Evolutionary conservation across 1,140 invertebrate species (phyloP).

Genomic region (Penaeus vannamei): DNA sequence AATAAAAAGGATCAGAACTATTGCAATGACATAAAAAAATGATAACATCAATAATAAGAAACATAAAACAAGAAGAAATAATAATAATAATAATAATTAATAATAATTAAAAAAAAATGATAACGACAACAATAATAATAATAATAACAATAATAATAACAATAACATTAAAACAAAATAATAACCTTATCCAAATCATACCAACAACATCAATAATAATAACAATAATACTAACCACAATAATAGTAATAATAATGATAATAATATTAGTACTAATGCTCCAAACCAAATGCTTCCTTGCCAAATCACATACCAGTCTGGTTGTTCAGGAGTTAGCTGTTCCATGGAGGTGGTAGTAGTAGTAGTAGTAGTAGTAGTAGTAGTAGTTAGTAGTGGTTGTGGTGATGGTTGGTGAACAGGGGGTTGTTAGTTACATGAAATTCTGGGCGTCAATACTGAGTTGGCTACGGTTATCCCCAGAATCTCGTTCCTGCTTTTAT

Average conservation of each 20-base stretch:
- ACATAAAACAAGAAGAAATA: too few species aligned
- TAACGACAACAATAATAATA: too few species aligned
- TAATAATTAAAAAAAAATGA: too few species aligned
- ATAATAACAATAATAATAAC: too few species aligned
- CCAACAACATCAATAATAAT: background rate
- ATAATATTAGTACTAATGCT: background rate
- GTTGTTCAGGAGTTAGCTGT: slow-evolving; percentile 62
- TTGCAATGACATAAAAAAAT: too few species aligned
- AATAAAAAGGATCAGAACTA: too few species aligned
- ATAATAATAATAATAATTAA: too few species aligned
- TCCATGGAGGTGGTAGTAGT: slow-evolving; percentile 33
- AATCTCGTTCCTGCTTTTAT: slow-evolving; percentile 60
- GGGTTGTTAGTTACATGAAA: slow-evolving; percentile 65
- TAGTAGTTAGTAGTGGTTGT: slow-evolving; percentile 46
- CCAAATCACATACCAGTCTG: slow-evolving; percentile 65
- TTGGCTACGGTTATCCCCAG: slow-evolving; percentile 59
- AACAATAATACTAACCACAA: slow-evolving; percentile 16
- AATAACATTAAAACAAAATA: too few species aligned
- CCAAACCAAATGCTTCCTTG: slow-evolving; percentile 57
- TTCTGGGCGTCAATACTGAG: slow-evolving; percentile 64
- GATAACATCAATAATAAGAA: too few species aligned
- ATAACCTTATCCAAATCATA: too few species aligned
- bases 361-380: slow-evolving; percentile 43
- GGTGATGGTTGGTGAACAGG: slow-evolving; percentile 54
- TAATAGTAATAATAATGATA: background rate